These are phyloP conservation scores for Eurois occulta DNA, from an alignment of 2,888 invertebrate genomes.

Conservation along the genomic window DNA sequence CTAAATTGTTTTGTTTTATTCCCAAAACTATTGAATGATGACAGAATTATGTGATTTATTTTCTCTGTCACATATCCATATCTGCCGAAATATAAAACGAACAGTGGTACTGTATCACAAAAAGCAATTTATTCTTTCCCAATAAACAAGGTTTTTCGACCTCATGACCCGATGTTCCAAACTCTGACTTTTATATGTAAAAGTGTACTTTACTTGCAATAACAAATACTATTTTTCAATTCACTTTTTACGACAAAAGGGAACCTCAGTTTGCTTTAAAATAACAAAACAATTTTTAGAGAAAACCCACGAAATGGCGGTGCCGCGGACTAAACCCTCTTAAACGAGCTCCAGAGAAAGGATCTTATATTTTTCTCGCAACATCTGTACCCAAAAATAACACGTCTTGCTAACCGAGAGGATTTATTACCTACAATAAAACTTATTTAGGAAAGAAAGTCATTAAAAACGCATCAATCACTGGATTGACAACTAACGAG, in stretches of 20 bases:
- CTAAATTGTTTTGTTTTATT: slow-evolving; percentile 11
- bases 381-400: slow-evolving; percentile 47
- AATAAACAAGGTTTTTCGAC: background rate
- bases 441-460: slow-evolving; percentile 54
- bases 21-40: background rate
- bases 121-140: background rate
- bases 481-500: slow-evolving; percentile 61
- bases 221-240: too few species aligned
- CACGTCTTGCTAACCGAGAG: slow-evolving; percentile 26
- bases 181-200: background rate
- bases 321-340: slow-evolving; percentile 12
- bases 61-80: background rate
- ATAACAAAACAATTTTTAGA: slow-evolving; percentile 11
- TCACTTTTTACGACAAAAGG: background rate
- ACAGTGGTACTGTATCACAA: background rate
- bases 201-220: slow-evolving; percentile 15
- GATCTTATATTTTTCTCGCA: slow-evolving; percentile 17
- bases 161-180: slow-evolving; percentile 9
- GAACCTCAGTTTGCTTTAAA: slow-evolving; percentile 9
- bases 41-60: background rate
- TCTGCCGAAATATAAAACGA: background rate
- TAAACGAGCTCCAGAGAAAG: slow-evolving; percentile 21
- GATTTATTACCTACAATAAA: slow-evolving; percentile 56
- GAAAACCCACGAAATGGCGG: slow-evolving; percentile 10
- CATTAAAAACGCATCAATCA: slow-evolving; percentile 76